A percentile compares a stretch with the other conserved stretches of the same genome.
These are phyloP conservation scores for Saimiri boliviensis DNA, from an alignment of 2,113 vertebrate genomes.

Conservation along the genomic window DNA sequence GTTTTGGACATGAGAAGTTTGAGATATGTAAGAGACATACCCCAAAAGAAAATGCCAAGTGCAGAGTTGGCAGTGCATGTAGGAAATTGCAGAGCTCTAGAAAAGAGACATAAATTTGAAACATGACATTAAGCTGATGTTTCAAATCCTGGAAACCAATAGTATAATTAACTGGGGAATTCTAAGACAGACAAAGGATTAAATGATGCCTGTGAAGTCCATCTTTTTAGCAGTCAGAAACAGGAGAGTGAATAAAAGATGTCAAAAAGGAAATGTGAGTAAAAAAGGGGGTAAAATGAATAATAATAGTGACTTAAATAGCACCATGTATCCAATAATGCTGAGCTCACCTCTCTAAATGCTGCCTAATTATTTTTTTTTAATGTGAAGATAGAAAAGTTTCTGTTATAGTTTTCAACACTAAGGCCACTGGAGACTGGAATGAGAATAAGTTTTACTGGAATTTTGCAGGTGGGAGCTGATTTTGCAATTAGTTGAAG, in stretches of 20 bases:
- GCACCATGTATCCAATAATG: neutral
- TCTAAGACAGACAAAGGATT: neutral
- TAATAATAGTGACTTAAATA: neutral
- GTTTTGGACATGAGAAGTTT: neutral
- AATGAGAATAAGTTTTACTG: neutral
- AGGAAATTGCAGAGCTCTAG: neutral
- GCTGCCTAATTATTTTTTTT: neutral
- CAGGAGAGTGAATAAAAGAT: neutral
- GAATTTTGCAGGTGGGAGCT: neutral
- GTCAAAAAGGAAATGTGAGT: neutral
- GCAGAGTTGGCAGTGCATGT: neutral
- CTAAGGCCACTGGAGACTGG: neutral
- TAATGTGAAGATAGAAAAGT: neutral
- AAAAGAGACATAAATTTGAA: neutral
- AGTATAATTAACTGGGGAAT: neutral
- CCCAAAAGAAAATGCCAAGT: neutral
- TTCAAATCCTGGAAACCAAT: neutral
- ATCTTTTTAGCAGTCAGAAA: neutral
- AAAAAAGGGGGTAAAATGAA: neutral
- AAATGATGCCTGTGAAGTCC: neutral
- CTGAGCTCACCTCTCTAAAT: neutral
- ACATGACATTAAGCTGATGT: neutral
- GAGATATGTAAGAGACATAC: neutral
- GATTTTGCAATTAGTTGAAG: neutral
- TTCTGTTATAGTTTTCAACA: neutral